Conservation (phyloP, 2,888 invertebrate species). For the Scrobipalpa atriplicella region DNA sequence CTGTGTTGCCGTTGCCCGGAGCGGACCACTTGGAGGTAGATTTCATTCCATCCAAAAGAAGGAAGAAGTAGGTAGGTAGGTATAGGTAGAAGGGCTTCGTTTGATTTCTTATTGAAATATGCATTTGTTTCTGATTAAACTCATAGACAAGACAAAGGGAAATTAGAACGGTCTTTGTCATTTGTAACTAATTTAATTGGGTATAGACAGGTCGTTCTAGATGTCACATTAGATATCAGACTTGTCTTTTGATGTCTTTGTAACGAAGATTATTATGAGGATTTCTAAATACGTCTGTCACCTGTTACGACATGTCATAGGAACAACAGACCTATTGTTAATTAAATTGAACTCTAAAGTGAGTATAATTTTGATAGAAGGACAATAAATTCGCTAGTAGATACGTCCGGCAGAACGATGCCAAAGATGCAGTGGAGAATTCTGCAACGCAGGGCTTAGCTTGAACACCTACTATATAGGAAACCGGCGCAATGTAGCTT, state of each 20-base stretch:
- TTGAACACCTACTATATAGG: too few relatives aligned
- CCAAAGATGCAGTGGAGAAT: too few relatives aligned
- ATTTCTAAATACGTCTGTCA: not conserved
- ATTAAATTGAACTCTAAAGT: not conserved
- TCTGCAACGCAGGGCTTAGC: too few relatives aligned
- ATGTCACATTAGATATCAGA: conserved; percentile 5
- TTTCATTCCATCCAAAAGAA: too few relatives aligned
- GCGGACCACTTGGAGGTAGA: too few relatives aligned
- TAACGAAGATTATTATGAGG: not conserved
- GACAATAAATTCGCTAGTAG: too few relatives aligned
- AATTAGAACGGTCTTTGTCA: not conserved
- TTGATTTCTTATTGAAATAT: not conserved
- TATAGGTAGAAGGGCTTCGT: not conserved
- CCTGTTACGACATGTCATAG: conserved; percentile 8
- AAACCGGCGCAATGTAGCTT: too few relatives aligned
- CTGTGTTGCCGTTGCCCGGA: too few relatives aligned
- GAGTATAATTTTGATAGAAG: not conserved
- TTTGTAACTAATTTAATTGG: conserved; percentile 9
- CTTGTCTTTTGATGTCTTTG: conserved; percentile 7
- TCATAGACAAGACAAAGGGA: not conserved
- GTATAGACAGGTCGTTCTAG: not conserved
- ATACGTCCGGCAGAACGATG: too few relatives aligned
- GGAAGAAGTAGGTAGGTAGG: too few relatives aligned
- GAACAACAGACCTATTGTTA: conserved; percentile 9
- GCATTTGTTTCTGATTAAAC: not conserved